Base-by-base conservation (phyloP, 2,888 invertebrate species). In the Diarsia dahlii region DNA sequence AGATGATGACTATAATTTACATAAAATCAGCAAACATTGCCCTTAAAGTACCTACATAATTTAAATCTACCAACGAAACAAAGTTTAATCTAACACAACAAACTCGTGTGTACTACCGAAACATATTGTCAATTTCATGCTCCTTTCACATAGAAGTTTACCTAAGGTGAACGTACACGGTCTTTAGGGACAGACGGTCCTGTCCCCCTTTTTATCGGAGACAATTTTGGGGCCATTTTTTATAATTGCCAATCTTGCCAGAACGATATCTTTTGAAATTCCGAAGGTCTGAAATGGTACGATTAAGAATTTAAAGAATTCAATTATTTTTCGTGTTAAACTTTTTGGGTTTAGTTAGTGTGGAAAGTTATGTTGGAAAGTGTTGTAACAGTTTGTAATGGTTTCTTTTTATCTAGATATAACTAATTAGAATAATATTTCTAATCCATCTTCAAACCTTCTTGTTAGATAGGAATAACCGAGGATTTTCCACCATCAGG, bases 201-300 rank as follows among this genome's bases (percentile, higher is more conserved):
- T 77, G 85, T 74, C 72, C 81, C 87, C 87, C 84, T 85, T 90
- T 88, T 87, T 88, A 90, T 91, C 89, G 85, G 84, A 88, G 85
- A 87, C 90, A 89, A 91, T 92, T 93, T 92, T 87, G 88, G 88
- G 87, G 72, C 88, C 86, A 88, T 81, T 92, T 92, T 93, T 94
- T 92, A 92, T 94, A 94, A 94, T 94, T 93, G 93, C 92, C 94
- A 93, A 94, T 94, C 92, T 93, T 81, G 90, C 90, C 77, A 78
- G 85, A 87, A 91, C 88, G 74, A 79, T 78, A 81, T 76, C 85
- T 81, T 81, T 78, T 75, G 72, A 89, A 89, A 89, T 83, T 87
- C 78, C 78, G 77, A 81, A 80, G 77, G 80, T 80, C 78, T 76
- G 73, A 79, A 77, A 70, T 50, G 69, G 73, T 79, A 80, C 90